Percentiles rank a stretch among this genome's conserved stretches.
These are phyloP conservation scores for Saccostrea cuccullata DNA, from an alignment of 1,140 invertebrate species.

Conservation along the genomic window DNA sequence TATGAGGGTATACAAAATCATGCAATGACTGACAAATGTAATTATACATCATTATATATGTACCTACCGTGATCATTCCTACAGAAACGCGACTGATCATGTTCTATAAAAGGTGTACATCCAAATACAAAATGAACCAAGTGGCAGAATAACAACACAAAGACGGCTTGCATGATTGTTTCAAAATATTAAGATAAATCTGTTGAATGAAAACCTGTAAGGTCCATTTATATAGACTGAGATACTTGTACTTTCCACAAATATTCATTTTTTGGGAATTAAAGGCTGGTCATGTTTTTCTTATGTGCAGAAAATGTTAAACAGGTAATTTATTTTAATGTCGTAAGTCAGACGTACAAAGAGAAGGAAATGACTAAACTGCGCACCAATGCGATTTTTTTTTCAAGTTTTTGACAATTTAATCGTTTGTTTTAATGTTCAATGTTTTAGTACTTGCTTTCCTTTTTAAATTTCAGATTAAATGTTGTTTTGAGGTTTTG, in stretches of 20 bases:
- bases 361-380: not conserved
- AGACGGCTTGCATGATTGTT: not conserved
- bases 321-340: not conserved
- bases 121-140: not conserved
- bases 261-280: not conserved
- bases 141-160: not conserved
- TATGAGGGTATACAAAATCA: not conserved
- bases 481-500: too few species aligned
- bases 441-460: not conserved
- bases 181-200: not conserved
- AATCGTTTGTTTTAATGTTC: too few species aligned
- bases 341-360: not conserved
- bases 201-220: not conserved
- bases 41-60: not conserved
- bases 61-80: not conserved
- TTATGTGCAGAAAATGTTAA: not conserved
- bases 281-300: not conserved
- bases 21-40: not conserved
- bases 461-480: not conserved
- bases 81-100: not conserved
- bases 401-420: too few species aligned
- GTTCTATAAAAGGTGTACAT: not conserved
- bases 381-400: too few species aligned
- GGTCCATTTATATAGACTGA: not conserved
- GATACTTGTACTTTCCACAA: not conserved